Conservation (phyloP, 2,888 invertebrate species). For the Andricus curvator region DNA sequence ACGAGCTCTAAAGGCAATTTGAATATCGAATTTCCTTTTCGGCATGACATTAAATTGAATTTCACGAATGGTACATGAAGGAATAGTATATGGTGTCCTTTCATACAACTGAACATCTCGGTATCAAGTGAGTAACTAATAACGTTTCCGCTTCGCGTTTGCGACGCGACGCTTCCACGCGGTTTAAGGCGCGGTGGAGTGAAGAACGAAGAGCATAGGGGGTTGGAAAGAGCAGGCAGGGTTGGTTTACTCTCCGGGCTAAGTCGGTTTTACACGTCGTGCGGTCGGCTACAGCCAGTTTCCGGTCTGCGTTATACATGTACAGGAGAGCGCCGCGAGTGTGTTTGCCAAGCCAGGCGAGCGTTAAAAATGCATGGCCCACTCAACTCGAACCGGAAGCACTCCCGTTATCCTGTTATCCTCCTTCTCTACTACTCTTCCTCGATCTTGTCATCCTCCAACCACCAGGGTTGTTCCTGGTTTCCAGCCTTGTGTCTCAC, state of each 20-base stretch:
- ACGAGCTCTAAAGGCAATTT: slow-evolving; percentile 1
- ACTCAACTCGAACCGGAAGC: slow-evolving; percentile 73
- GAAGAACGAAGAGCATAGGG: neutral
- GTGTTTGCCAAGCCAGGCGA: slow-evolving; percentile 54
- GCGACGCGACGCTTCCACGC: slow-evolving; percentile 28
- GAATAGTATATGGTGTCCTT: neutral
- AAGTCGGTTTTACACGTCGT: slow-evolving; percentile 61
- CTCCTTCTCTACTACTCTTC: slow-evolving; percentile 42
- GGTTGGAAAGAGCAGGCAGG: slow-evolving; percentile 31
- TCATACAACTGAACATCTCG: slow-evolving; percentile 3
- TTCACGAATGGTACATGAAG: neutral
- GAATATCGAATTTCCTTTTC: slow-evolving; percentile 33
- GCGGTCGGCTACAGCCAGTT: slow-evolving; percentile 56
- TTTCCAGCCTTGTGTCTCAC: slow-evolving; percentile 17
- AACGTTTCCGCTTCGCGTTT: slow-evolving; percentile 36
- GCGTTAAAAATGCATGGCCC: slow-evolving; percentile 72
- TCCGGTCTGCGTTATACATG: slow-evolving; percentile 55
- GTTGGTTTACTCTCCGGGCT: slow-evolving; percentile 46
- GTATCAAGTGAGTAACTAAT: slow-evolving; percentile 35
- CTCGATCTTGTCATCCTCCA: neutral
- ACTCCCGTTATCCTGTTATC: slow-evolving; percentile 63
- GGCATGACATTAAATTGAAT: slow-evolving; percentile 28
- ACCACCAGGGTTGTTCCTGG: slow-evolving; percentile 21
- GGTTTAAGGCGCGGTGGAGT: neutral
- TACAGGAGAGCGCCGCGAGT: slow-evolving; percentile 35